Evolutionary conservation across 92 coral and sea anemone species (phyloP).

Genomic region (Desmophyllum pertusum): DNA sequence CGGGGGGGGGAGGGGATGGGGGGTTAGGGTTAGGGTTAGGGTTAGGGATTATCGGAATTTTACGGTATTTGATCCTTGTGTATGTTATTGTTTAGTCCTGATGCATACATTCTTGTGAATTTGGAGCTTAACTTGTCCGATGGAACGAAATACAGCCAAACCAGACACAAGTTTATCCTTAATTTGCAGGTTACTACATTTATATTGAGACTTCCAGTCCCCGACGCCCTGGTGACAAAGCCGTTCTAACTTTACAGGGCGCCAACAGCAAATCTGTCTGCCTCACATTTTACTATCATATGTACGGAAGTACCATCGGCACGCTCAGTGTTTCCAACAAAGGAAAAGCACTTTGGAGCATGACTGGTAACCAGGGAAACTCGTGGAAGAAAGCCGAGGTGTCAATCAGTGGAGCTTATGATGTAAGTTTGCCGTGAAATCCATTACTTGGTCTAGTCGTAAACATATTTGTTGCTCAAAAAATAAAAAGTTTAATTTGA

Average conservation of each 20-base stretch:
- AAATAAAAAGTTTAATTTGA: too few relatives aligned
- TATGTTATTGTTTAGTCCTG: neutral
- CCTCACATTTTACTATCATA: constrained; percentile 17
- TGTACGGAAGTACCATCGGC: constrained; percentile 4
- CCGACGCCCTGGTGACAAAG: neutral
- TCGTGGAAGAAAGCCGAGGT: constrained; percentile 15
- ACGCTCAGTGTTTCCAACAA: neutral
- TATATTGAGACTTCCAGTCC: constrained; percentile 34
- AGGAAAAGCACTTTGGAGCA: neutral
- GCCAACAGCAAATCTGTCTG: constrained; percentile 7
- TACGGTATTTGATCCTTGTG: too few relatives aligned
- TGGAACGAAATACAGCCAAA: neutral
- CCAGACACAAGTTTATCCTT: neutral
- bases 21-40: too few relatives aligned
- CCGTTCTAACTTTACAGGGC: neutral
- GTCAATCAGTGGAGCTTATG: neutral
- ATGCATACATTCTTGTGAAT: too few relatives aligned
- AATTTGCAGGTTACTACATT: constrained; percentile 8
- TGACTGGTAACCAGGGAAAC: constrained; percentile 11
- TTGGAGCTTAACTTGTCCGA: neutral
- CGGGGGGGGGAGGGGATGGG: too few relatives aligned
- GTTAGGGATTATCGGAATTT: too few relatives aligned
- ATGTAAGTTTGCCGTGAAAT: too few relatives aligned
- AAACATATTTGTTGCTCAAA: too few relatives aligned
- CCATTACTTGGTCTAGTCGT: too few relatives aligned